phyloP scores from a whole-genome alignment of 1,140 invertebrate species.

The Lepidurus couesii region DNA sequence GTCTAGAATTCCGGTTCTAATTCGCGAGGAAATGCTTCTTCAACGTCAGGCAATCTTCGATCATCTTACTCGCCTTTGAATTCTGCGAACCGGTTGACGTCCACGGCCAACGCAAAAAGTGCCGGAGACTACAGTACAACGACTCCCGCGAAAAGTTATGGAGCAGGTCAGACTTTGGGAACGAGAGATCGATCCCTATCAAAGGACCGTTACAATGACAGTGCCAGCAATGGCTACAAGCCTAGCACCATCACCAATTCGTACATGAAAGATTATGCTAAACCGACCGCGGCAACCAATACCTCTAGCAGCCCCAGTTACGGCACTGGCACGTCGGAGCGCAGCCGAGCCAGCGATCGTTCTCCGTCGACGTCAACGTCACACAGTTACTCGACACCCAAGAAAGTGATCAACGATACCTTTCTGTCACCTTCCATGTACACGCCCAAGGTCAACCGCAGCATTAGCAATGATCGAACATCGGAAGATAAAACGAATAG shows the following conservation, averaged over 20 bases:
- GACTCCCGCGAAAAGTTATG: neutral
- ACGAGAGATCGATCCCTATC: neutral
- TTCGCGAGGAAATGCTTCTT: neutral
- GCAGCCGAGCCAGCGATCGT: neutral
- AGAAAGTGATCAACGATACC: conserved; percentile 23
- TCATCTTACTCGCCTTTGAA: conserved; percentile 3
- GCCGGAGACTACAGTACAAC: neutral
- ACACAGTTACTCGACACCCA: conserved; percentile 23
- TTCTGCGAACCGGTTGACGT: conserved; percentile 5
- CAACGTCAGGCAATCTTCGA: conserved; percentile 17
- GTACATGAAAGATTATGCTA: conserved; percentile 24
- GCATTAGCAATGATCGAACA: conserved; percentile 27
- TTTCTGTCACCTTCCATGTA: conserved; percentile 28
- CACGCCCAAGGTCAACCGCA: conserved; percentile 24
- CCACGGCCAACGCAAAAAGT: neutral
- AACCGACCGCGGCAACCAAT: conserved; percentile 10
- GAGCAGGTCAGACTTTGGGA: neutral
- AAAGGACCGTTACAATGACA: conserved; percentile 19
- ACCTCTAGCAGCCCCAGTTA: neutral
- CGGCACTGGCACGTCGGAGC: conserved; percentile 21
- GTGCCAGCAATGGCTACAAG: conserved; percentile 18
- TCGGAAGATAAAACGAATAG: neutral
- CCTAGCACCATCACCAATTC: neutral
- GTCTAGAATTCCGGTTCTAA: conserved; percentile 5
- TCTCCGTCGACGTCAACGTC: conserved; percentile 18